A percentile compares a stretch with the other conserved stretches of the same genome.
Evolutionary conservation across 2,797 vertebrate species (phyloP).

Genomic region (Hypotaenidia okinawae): DNA sequence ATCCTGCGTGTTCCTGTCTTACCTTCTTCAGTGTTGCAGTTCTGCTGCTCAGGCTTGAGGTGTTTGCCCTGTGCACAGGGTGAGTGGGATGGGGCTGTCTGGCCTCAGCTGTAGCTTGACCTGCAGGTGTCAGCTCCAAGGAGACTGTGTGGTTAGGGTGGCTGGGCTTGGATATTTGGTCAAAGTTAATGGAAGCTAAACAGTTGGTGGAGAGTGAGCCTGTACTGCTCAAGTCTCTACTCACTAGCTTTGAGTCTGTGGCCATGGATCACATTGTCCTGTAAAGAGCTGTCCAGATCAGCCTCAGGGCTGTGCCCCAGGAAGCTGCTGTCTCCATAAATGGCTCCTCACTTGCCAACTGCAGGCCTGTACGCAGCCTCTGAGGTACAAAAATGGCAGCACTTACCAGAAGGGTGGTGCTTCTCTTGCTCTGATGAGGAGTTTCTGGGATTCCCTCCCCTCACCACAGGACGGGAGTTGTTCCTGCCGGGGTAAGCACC

Average conservation of each 20-base stretch:
- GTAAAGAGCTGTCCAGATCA: background rate
- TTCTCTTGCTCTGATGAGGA: background rate
- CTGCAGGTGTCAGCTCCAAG: background rate
- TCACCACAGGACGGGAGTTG: background rate
- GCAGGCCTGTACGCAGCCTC: fast-evolving
- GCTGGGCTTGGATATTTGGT: background rate
- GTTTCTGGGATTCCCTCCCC: background rate
- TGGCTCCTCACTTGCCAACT: background rate
- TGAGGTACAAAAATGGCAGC: background rate
- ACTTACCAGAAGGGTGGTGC: background rate
- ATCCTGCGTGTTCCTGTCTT: background rate
- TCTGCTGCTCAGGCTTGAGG: background rate
- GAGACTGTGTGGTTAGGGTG: background rate
- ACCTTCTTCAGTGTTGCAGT: background rate
- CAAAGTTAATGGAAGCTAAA: background rate
- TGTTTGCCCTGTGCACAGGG: background rate
- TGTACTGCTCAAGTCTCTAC: background rate
- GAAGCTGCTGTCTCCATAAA: background rate
- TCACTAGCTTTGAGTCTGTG: background rate
- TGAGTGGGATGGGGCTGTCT: background rate
- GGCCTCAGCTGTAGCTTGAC: background rate
- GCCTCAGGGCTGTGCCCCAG: background rate
- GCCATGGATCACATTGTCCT: background rate
- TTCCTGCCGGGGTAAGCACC: background rate
- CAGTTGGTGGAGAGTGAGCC: background rate